These are phyloP conservation scores for Coptodon bakossiorum DNA, from an alignment of 2,113 vertebrate genomes.

Conservation along the genomic window DNA sequence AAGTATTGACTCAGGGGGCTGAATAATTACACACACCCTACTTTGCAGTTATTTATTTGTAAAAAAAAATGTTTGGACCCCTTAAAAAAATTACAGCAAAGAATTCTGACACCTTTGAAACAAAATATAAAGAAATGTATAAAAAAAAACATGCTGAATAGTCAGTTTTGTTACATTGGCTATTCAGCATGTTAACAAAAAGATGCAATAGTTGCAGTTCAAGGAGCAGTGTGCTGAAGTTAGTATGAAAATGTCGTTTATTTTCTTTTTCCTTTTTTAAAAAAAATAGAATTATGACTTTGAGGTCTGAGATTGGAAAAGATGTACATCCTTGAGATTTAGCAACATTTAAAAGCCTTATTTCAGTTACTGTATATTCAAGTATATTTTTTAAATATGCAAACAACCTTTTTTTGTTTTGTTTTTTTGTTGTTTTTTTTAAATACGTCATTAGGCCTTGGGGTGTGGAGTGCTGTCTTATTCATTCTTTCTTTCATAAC, in stretches of 20 bases:
- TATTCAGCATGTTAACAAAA: neutral
- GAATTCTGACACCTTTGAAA: neutral
- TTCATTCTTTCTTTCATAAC: neutral
- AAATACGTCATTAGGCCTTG: neutral
- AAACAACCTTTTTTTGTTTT: neutral
- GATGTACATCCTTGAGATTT: neutral
- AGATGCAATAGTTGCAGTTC: neutral
- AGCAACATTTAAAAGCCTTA: neutral
- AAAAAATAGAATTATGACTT: neutral
- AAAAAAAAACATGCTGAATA: neutral
- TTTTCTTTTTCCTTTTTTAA: rapidly evolving
- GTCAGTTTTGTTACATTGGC: neutral
- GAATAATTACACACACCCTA: too few species aligned
- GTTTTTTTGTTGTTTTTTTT: too few species aligned
- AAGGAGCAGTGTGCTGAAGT: neutral
- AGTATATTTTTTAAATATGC: neutral
- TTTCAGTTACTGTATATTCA: neutral
- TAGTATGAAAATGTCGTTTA: neutral
- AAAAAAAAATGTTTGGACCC: too few species aligned
- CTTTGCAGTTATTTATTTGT: too few species aligned
- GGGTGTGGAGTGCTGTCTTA: neutral
- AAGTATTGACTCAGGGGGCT: too few species aligned
- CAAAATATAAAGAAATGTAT: neutral
- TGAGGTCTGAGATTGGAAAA: neutral
- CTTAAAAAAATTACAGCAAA: neutral